Conservation (phyloP, 2,797 vertebrate species). For the Alfaro cultratus region DNA sequence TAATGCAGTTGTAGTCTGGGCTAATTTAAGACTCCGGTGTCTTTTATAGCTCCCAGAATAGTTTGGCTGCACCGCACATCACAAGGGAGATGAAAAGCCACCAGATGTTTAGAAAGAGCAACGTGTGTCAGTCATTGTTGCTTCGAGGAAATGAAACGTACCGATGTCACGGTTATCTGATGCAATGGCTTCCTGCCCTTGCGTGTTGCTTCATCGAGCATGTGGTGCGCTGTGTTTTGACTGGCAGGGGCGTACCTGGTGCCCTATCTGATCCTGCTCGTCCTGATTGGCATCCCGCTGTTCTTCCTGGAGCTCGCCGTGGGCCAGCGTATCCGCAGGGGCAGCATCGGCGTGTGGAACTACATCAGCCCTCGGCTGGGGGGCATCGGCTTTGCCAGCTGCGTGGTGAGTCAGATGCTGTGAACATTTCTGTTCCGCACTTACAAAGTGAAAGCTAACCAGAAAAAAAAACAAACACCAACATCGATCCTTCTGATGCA, state of each 20-base stretch:
- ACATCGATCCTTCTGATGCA: background rate
- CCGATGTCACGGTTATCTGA: constrained; percentile 17
- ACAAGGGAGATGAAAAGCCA: constrained; percentile 8
- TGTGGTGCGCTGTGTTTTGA: background rate
- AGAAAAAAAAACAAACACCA: background rate
- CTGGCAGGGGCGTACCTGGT: constrained; percentile 93
- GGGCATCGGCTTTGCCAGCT: constrained; percentile 97
- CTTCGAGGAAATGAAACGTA: constrained; percentile 10
- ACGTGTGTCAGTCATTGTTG: background rate
- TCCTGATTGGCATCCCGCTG: constrained; percentile 95
- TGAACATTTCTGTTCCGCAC: background rate
- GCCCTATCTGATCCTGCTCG: constrained; percentile 91
- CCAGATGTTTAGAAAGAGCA: constrained; percentile 4
- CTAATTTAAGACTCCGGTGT: constrained; percentile 58
- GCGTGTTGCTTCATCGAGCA: background rate
- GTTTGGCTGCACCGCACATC: constrained; percentile 46
- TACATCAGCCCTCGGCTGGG: constrained; percentile 96
- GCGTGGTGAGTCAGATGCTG: constrained; percentile 85
- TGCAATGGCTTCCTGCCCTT: constrained; percentile 2
- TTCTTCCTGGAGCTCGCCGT: constrained; percentile 98
- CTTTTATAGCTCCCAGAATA: constrained; percentile 42
- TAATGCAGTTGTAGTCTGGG: constrained; percentile 48
- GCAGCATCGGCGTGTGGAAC: constrained; percentile 99
- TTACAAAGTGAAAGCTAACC: background rate
- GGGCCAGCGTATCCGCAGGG: constrained; percentile 93